Base-by-base conservation (phyloP, 92 coral and sea anemone genomes). In the Zoanthus solanderi region DNA sequence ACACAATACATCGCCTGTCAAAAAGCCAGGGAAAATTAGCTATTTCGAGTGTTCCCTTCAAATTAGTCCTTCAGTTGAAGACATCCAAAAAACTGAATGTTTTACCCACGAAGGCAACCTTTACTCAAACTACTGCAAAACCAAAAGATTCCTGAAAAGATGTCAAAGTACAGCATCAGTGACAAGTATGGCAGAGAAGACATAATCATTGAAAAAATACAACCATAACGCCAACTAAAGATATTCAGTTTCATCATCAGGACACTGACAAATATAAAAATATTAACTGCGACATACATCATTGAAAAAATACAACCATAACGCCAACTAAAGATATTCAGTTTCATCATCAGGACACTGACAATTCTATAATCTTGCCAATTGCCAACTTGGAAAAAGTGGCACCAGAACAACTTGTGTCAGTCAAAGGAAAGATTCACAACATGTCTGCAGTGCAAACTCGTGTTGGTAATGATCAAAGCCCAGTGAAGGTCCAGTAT, bases 151-250 rank as follows among this genome's bases (percentile, higher is more conserved):
- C 67, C 65, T 28, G n/a, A 50, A 12, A 76, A 88, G 86, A 86
- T 91, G 56, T 85, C 78, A 10, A 93, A 87, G 80, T 91, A 16
- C 90, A 86, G 58, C 78, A 92, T 87, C 52, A 91, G 92, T 83
- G 48, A 65, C 84, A 87, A 91, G 83, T 93, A 89, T 91, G 96
- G 96, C 29, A 86, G 87, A 71, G 67, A 88, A 13, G 94, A 92
- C 76, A 66, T 90, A 23, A 67, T 80, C 30, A 92, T 94, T 65
- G 69, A 74, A 84, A 87, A 90, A 60, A 89, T 54, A 18, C 81
- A 14, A 23, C 37, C n/a, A 13, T 76, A 54, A 52, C 81, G 9
- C 45, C 46, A 53, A 3, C 65, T 45, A 18, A 54, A 28, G 34
- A 44, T 52, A 28, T 52, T 5, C 45, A 76, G 44, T 76, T 76